These are phyloP conservation scores for Astatoreochromis straeleni DNA, from an alignment of 2,113 vertebrate species.

Conservation along the genomic window DNA sequence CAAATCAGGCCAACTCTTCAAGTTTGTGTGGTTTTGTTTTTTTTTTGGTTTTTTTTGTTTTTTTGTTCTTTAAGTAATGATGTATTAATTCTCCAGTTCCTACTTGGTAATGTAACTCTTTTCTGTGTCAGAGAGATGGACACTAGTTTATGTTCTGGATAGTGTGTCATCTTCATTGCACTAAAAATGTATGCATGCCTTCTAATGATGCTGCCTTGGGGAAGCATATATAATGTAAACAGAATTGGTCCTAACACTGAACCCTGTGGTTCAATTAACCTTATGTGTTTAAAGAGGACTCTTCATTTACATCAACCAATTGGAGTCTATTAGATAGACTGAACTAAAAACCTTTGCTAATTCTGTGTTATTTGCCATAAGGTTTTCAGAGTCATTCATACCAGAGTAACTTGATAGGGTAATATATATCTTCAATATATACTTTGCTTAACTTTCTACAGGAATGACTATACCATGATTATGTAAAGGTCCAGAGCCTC, in stretches of 20 bases:
- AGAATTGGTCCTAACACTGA: background rate
- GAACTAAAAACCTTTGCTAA: background rate
- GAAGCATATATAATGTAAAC: background rate
- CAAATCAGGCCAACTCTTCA: background rate
- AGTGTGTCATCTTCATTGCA: background rate
- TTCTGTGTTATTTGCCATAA: background rate
- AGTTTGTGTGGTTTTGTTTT: background rate
- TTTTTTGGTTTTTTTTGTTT: rapidly evolving
- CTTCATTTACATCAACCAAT: background rate
- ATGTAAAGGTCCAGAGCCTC: background rate
- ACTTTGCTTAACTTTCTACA: background rate
- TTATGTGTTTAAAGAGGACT: background rate
- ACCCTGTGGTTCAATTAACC: background rate
- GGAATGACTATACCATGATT: background rate
- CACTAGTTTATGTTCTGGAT: background rate
- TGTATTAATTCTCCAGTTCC: background rate
- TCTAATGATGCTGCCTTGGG: background rate
- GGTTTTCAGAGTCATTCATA: background rate
- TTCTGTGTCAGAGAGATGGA: background rate
- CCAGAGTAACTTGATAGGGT: background rate
- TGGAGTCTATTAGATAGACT: background rate
- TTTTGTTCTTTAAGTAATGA: background rate
- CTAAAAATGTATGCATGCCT: background rate
- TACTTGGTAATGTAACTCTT: background rate
- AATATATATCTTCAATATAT: background rate